These are phyloP conservation scores for Aphidius gifuensis DNA, from an alignment of 1,140 invertebrate species.

Conservation along the genomic window DNA sequence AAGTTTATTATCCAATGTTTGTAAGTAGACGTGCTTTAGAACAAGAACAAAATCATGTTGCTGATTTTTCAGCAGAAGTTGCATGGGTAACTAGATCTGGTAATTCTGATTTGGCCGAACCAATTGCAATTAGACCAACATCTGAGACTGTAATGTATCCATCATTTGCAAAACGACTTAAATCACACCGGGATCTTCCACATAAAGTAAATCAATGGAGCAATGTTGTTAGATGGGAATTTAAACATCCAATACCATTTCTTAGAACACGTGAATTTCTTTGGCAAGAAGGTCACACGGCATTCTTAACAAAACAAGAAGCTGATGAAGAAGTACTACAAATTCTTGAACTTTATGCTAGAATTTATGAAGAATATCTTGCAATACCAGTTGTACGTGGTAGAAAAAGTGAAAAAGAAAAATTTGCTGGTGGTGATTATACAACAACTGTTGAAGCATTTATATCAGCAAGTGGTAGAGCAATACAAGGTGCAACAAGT, in stretches of 20 bases:
- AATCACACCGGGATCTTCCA: constrained; percentile 96
- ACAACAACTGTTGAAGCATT: constrained; percentile 97
- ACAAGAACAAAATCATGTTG: constrained; percentile 94
- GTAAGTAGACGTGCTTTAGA: constrained; percentile 81
- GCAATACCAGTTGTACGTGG: constrained; percentile 95
- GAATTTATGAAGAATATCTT: constrained; percentile 87
- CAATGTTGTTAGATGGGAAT: constrained; percentile 99
- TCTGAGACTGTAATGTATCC: constrained; percentile 99
- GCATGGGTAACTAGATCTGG: constrained; percentile 99
- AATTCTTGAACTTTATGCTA: constrained; percentile 81
- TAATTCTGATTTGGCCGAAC: constrained; percentile 89
- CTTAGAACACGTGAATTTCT: constrained; percentile 95
- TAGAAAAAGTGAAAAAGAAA: constrained; percentile 97
- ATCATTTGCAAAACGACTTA: constrained; percentile 96
- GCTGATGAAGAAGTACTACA: constrained; percentile 84
- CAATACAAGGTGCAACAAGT: constrained; percentile 94
- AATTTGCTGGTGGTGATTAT: constrained; percentile 97
- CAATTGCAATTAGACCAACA: constrained; percentile 95
- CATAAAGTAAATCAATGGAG: constrained; percentile 98
- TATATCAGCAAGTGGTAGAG: constrained; percentile 89
- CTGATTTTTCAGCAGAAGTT: constrained; percentile 98
- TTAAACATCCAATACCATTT: constrained; percentile 99
- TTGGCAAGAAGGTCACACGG: constrained; percentile 99
- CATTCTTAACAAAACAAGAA: constrained; percentile 78
- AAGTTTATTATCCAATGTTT: constrained; percentile 99